Evolutionary conservation across 2,888 invertebrate genomes (phyloP).

Genomic region (Sarcophaga caerulescens): DNA sequence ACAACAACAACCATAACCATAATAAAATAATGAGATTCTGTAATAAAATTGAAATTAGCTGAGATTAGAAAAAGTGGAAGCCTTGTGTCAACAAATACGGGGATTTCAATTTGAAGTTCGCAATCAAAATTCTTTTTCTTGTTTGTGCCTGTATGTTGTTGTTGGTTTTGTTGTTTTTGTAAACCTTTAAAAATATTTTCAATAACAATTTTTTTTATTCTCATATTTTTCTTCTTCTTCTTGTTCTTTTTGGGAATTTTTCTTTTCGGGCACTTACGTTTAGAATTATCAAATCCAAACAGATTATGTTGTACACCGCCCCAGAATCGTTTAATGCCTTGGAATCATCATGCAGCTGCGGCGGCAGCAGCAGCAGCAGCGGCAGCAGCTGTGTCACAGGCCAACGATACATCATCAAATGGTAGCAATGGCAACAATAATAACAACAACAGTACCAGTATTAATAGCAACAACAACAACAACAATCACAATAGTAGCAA

Average conservation of each 20-base stretch:
- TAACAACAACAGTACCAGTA: slow-evolving; percentile 32
- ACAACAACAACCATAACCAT: slow-evolving; percentile 48
- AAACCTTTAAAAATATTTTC: slow-evolving; percentile 42
- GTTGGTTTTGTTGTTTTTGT: not conserved
- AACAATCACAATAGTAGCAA: slow-evolving; percentile 32
- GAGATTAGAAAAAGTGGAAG: slow-evolving; percentile 24
- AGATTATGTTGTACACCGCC: slow-evolving; percentile 79
- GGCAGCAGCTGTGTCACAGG: slow-evolving; percentile 71
- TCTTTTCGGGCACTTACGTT: not conserved
- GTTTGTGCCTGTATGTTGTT: slow-evolving; percentile 11
- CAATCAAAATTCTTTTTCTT: slow-evolving; percentile 2
- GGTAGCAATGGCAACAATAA: slow-evolving; percentile 45
- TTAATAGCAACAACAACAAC: slow-evolving; percentile 33
- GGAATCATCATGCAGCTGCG: slow-evolving; percentile 78
- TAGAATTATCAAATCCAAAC: slow-evolving; percentile 77
- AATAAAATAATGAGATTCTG: slow-evolving; percentile 58
- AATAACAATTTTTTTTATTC: slow-evolving; percentile 35
- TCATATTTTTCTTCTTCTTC: slow-evolving; percentile 49
- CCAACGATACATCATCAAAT: slow-evolving; percentile 70
- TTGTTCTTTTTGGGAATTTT: no score
- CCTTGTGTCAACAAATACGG: slow-evolving; percentile 25
- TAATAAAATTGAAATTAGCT: slow-evolving; percentile 68
- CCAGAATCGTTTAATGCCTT: slow-evolving; percentile 78
- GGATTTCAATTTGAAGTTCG: not conserved
- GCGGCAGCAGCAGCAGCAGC: slow-evolving; percentile 71